Conservation (phyloP, 2,113 vertebrate genomes). For the Ranitomeya variabilis region DNA sequence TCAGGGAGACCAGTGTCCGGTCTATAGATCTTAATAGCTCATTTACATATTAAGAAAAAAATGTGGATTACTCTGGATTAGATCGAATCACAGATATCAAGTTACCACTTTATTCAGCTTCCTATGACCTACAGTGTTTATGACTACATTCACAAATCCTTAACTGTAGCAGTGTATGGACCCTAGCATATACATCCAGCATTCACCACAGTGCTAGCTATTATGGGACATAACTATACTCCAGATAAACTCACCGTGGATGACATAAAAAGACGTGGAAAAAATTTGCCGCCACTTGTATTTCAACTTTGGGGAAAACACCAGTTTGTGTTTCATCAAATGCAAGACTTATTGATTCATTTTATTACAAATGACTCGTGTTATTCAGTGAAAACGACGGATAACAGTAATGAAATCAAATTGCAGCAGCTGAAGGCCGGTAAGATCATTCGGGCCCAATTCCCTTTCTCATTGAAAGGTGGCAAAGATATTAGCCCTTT, state of each 20-base stretch:
- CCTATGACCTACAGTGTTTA: too few relatives aligned
- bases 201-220: slow-evolving; percentile 83
- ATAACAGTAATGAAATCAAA: slow-evolving; percentile 80
- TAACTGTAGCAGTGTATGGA: slow-evolving; percentile 88
- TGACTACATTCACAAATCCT: slow-evolving; percentile 78
- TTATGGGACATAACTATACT: slow-evolving; percentile 86
- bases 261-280: slow-evolving; percentile 79
- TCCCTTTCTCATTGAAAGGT: slow-evolving; percentile 75
- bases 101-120: too few relatives aligned
- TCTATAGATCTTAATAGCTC: too few relatives aligned
- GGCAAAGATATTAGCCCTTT: slow-evolving; percentile 78
- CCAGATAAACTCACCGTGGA: slow-evolving; percentile 84
- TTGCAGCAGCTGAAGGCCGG: slow-evolving; percentile 79
- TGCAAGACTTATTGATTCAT: slow-evolving; percentile 78
- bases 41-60: too few relatives aligned
- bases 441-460: slow-evolving; percentile 73
- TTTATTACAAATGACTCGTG: slow-evolving; percentile 73
- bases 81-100: too few relatives aligned
- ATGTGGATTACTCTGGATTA: too few relatives aligned
- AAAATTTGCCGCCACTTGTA: slow-evolving; percentile 83
- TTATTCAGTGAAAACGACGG: slow-evolving; percentile 80
- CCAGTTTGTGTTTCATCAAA: slow-evolving; percentile 76
- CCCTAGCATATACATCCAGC: slow-evolving; percentile 91
- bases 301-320: slow-evolving; percentile 95
- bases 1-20: too few relatives aligned